A percentile compares a stretch with the other conserved stretches of the same genome.
phyloP scores from a whole-genome alignment of 2,113 vertebrate genomes.

The Gallinago undulata region DNA sequence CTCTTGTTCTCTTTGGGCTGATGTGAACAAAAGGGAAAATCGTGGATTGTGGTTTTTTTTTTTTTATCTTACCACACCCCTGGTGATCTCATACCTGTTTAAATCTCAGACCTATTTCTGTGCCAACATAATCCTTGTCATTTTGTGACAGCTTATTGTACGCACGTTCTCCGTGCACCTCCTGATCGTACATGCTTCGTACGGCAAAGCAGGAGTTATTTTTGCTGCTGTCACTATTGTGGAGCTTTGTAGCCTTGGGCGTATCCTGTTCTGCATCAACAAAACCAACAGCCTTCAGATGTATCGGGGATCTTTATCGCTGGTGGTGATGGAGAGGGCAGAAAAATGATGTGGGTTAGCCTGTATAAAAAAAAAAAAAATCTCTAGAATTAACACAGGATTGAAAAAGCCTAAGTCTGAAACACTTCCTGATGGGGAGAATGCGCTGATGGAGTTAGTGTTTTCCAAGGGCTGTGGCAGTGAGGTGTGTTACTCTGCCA shows the following conservation, averaged over 20 bases:
- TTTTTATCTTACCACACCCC: not conserved
- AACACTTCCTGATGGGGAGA: rapidly evolving
- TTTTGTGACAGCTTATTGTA: not conserved
- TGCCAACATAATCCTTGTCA: not conserved
- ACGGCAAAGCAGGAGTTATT: not conserved
- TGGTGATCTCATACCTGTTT: not conserved
- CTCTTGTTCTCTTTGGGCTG: not conserved
- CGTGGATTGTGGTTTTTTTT: rapidly evolving
- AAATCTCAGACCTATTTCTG: not conserved
- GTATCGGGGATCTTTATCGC: not conserved
- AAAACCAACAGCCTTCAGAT: not conserved
- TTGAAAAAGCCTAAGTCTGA: not conserved
- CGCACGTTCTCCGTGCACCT: not conserved
- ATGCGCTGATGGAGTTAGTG: rapidly evolving
- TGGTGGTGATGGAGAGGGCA: not conserved
- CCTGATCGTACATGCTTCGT: not conserved
- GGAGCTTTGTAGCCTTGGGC: not conserved
- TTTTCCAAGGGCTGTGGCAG: not conserved
- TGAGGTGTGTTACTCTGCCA: not conserved
- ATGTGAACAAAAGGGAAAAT: not conserved
- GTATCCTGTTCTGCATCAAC: not conserved
- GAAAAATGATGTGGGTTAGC: not conserved
- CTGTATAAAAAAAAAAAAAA: not conserved
- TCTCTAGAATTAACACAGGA: rapidly evolving
- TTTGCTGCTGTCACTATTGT: not conserved